Conservation (phyloP, 1,140 invertebrate genomes). For the Dolichoris vasculosae region DNA sequence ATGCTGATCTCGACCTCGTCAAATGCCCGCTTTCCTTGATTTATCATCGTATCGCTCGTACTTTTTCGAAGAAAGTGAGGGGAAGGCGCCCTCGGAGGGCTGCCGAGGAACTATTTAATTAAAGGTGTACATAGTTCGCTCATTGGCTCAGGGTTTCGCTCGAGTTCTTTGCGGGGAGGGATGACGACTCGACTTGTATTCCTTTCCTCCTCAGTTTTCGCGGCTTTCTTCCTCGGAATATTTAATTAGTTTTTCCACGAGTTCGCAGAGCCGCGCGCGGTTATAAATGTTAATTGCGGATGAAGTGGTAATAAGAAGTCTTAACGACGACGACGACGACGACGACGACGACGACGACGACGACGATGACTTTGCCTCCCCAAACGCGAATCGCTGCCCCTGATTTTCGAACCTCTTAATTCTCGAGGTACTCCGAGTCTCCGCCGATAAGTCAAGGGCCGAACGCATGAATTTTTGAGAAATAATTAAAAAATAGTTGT, state of each 20-base stretch:
- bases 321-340: background rate
- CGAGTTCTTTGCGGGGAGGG: background rate
- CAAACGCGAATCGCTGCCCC: too few relatives aligned
- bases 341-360: too few relatives aligned
- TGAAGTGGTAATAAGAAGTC: constrained; percentile 74
- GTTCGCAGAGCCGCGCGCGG: constrained; percentile 60
- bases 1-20: constrained; percentile 25
- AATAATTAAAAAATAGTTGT: constrained; percentile 39
- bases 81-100: background rate
- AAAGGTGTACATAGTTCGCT: constrained; percentile 53
- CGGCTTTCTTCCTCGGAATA: constrained; percentile 63
- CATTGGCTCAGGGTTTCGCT: constrained; percentile 23
- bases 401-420: constrained; percentile 20
- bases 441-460: background rate
- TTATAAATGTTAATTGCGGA: constrained; percentile 76
- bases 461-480: constrained; percentile 9
- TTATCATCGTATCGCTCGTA: constrained; percentile 17
- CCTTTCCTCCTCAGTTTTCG: constrained; percentile 8
- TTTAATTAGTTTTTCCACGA: constrained; percentile 75
- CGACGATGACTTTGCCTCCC: too few relatives aligned
- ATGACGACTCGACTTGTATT: background rate
- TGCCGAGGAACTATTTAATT: constrained; percentile 52
- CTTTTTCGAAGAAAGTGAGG: background rate
- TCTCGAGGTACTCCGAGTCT: background rate
- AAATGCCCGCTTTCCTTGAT: background rate